Evolutionary conservation across 2,113 vertebrate species (phyloP).

Genomic region (Zosterops borbonicus): DNA sequence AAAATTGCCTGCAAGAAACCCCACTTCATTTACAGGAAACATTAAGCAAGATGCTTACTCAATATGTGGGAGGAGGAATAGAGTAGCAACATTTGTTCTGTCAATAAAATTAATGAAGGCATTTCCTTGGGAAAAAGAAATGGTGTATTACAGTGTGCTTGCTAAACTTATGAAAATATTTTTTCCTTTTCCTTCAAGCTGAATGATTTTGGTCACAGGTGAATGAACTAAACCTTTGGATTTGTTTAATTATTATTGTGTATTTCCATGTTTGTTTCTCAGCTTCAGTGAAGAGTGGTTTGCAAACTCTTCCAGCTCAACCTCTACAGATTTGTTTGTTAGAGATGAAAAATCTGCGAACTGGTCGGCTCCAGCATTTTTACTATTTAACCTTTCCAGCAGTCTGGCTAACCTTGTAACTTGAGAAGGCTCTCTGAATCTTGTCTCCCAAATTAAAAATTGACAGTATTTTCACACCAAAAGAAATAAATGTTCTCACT

Average conservation of each 20-base stretch:
- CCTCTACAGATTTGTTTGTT: background rate
- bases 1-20: background rate
- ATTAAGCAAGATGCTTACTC: background rate
- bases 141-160: background rate
- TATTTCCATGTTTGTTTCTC: background rate
- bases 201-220: background rate
- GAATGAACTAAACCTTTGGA: background rate
- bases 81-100: background rate
- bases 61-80: background rate
- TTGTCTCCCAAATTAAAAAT: background rate
- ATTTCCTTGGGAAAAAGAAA: background rate
- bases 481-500: background rate
- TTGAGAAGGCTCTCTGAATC: constrained; percentile 6
- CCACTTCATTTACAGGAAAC: background rate
- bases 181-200: background rate
- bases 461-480: background rate
- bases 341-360: background rate
- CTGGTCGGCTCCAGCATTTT: background rate
- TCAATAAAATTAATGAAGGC: background rate
- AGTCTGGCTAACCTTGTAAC: background rate
- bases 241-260: background rate
- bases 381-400: background rate
- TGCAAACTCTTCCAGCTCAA: background rate
- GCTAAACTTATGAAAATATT: background rate
- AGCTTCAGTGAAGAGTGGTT: background rate